Evolutionary conservation across 2,888 invertebrate genomes (phyloP).

Genomic region (Drosophila limbata): DNA sequence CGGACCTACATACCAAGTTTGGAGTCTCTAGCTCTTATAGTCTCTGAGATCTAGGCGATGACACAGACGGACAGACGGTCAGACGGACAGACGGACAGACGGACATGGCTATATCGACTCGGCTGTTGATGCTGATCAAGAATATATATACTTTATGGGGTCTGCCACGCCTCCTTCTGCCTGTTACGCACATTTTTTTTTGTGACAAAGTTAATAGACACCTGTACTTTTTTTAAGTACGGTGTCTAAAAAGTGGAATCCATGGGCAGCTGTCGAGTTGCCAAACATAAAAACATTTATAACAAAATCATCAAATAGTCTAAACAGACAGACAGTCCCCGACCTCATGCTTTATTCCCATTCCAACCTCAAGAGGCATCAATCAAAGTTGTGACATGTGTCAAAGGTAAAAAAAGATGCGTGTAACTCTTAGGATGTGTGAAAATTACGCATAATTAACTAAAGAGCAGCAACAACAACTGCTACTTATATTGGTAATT

Average conservation of each 20-base stretch:
- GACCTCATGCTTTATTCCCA: not conserved
- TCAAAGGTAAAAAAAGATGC: conserved; percentile 66
- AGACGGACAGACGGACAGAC: too few species aligned
- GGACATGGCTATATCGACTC: too few species aligned
- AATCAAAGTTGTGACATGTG: conserved; percentile 71
- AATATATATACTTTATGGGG: too few species aligned
- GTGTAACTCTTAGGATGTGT: conserved; percentile 48
- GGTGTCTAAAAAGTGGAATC: conserved; percentile 16
- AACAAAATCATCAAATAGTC: not conserved
- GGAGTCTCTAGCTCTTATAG: too few species aligned
- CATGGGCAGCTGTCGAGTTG: conserved; percentile 14
- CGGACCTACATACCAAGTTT: too few species aligned
- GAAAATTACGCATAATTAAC: conserved; percentile 59
- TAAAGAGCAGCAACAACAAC: conserved; percentile 4
- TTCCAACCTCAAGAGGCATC: conserved; percentile 42
- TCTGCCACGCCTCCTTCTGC: too few species aligned
- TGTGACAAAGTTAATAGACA: too few species aligned
- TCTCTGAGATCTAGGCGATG: too few species aligned
- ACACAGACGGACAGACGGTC: too few species aligned
- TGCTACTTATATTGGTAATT: conserved; percentile 28
- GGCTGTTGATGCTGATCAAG: too few species aligned
- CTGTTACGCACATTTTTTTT: too few species aligned
- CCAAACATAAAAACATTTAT: conserved; percentile 13
- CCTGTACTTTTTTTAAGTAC: too few species aligned
- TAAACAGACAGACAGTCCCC: conserved; percentile 11